Percentiles rank a stretch among this genome's conserved stretches.
These are phyloP conservation scores for Polyploca ridens DNA, from an alignment of 2,888 invertebrate species.

Conservation along the genomic window DNA sequence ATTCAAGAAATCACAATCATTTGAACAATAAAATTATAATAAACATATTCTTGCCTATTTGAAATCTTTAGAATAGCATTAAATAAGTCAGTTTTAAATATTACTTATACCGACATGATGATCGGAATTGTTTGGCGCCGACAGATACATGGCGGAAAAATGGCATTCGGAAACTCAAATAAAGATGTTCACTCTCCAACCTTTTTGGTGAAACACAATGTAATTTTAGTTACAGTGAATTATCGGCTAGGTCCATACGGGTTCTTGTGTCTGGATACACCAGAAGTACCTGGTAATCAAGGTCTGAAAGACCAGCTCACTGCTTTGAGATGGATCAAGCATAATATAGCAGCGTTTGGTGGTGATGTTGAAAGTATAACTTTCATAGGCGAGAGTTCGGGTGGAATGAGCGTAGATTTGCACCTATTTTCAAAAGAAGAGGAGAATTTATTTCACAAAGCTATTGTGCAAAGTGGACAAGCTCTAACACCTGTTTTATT, in stretches of 20 bases:
- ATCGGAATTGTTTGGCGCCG: too few species aligned
- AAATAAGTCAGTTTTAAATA: too few species aligned
- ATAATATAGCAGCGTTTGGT: slow-evolving; percentile 45
- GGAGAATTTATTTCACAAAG: slow-evolving; percentile 28
- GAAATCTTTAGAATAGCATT: too few species aligned
- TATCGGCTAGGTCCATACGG: slow-evolving; percentile 39
- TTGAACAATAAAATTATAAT: too few species aligned
- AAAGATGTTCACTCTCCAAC: slow-evolving; percentile 36
- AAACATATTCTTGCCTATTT: too few species aligned
- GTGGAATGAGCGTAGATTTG: slow-evolving; percentile 29
- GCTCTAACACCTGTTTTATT: slow-evolving; percentile 12
- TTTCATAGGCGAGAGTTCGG: slow-evolving; percentile 37
- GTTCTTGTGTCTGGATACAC: slow-evolving; percentile 34
- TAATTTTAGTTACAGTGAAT: slow-evolving; percentile 40
- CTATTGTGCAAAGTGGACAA: slow-evolving; percentile 28
- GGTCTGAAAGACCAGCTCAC: slow-evolving; percentile 44
- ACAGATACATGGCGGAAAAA: slow-evolving; percentile 15
- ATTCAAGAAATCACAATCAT: too few species aligned
- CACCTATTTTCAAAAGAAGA: slow-evolving; percentile 22
- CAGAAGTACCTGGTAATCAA: slow-evolving; percentile 42
- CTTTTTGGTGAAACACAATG: slow-evolving; percentile 35
- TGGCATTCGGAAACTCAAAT: slow-evolving; percentile 34
- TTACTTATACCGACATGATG: too few species aligned
- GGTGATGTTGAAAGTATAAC: slow-evolving; percentile 43
- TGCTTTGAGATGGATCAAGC: slow-evolving; percentile 42